Conservation (phyloP, 2,888 invertebrate genomes). For the Eilema depressum region DNA sequence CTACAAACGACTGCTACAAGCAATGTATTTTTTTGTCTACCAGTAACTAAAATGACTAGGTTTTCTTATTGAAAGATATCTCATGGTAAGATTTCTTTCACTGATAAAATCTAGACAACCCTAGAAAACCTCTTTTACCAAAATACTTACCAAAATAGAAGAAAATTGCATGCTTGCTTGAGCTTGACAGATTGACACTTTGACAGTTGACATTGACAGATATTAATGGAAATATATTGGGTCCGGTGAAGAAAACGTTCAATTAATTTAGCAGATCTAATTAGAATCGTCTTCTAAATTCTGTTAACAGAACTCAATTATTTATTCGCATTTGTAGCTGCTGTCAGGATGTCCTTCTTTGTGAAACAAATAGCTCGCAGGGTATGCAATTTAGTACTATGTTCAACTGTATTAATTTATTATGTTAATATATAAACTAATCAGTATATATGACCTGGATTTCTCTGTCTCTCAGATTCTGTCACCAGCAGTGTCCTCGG, state of each 20-base stretch:
- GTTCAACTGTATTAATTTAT: neutral
- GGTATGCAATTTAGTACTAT: constrained; percentile 54
- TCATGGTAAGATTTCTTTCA: too few relatives aligned
- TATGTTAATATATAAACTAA: neutral
- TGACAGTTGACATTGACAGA: neutral
- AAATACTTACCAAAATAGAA: too few relatives aligned
- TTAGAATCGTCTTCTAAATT: neutral
- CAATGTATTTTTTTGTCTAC: too few relatives aligned
- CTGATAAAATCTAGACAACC: too few relatives aligned
- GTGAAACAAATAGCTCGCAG: constrained; percentile 67
- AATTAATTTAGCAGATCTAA: neutral
- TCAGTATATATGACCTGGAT: constrained; percentile 16
- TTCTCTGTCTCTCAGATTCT: constrained; percentile 58
- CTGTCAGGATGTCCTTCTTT: constrained; percentile 68
- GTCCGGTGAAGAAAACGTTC: neutral
- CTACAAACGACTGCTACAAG: too few relatives aligned
- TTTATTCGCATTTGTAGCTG: neutral
- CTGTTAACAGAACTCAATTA: neutral
- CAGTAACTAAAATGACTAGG: too few relatives aligned
- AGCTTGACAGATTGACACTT: too few relatives aligned
- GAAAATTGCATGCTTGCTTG: too few relatives aligned
- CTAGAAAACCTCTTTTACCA: too few relatives aligned
- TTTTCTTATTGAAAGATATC: too few relatives aligned
- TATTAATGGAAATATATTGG: too few relatives aligned
- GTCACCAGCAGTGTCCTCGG: constrained; percentile 61